Base-by-base conservation (phyloP, 2,888 invertebrate genomes). In the Temnothorax unifasciatus region DNA sequence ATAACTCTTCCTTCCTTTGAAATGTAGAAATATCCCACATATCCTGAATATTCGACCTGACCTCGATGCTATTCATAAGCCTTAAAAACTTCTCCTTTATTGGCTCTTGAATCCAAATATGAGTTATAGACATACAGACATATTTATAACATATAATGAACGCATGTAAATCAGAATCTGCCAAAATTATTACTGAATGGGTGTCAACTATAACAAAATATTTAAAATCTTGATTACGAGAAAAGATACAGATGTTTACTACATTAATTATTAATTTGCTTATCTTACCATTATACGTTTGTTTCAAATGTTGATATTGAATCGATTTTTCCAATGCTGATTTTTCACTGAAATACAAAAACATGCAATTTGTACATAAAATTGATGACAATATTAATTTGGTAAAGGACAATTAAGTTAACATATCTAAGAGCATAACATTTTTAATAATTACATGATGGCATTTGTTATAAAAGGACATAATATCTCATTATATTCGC, bases 131-230 rank as follows among this genome's bases (percentile, higher is more conserved):
- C 29, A 3, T 34, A 34, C 34, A 0, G 34, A 4, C 5, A 6
- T 4, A 1, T 6, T 6, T 5, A 34, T 6, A 47, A 15, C 0
- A 47, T 18, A 0, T 47, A 15, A 15, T 41, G 18, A 25, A 13
- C 25, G 68, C 66, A 52, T 76, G n/a, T 13, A 76, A 68, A 52
- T 76, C 76, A 13, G 68, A 52, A 41, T 66, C 76, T 13, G 25
- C 38, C 13, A 76, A 25, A 68, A 76, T 15, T 52, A 76, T 25
- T 4, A 57, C n/a, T 66, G 52, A 38, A 38, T 34, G 47, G 6
- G 11, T 11, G 2, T n/a, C 4, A 4, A 1, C 47, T 76, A 34
- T 34, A 6, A 34, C 34, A 71, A 50, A 47, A 76, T 38, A 38
- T 50, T 50, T 15, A 50, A 44, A 38, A 66, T 76, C 13, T 52